These are phyloP conservation scores for Sturmia bella DNA, from an alignment of 2,888 invertebrate species.

Conservation along the genomic window DNA sequence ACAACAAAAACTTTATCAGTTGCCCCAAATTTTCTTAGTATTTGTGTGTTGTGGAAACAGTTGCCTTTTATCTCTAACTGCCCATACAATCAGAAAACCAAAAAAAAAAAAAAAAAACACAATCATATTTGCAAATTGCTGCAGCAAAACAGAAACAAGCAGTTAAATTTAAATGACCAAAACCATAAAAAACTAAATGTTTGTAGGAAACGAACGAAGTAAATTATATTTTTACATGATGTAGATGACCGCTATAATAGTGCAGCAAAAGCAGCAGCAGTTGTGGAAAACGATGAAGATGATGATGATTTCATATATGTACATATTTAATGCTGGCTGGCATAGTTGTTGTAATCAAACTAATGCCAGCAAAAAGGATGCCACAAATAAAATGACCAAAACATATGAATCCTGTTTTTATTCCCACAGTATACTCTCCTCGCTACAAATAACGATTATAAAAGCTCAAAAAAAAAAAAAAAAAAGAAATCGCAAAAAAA, in stretches of 20 bases:
- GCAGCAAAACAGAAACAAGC: constrained; percentile 41
- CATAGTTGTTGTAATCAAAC: constrained; percentile 48
- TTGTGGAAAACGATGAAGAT: constrained; percentile 21
- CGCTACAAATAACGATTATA: constrained; percentile 16
- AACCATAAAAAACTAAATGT: neutral
- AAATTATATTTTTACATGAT: constrained; percentile 62
- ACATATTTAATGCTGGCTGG: constrained; percentile 6
- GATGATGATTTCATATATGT: constrained; percentile 16
- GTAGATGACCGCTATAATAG: constrained; percentile 52
- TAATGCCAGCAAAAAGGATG: constrained; percentile 66
- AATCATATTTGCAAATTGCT: constrained; percentile 42
- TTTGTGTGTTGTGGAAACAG: constrained; percentile 6
- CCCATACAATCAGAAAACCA: neutral
- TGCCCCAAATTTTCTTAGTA: constrained; percentile 14
- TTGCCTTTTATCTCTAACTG: constrained; percentile 28
- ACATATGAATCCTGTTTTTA: constrained; percentile 80
- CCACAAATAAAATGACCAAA: constrained; percentile 67
- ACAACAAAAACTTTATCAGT: neutral
- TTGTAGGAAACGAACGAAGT: constrained; percentile 27
- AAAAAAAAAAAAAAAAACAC: neutral
- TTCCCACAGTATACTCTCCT: constrained; percentile 80
- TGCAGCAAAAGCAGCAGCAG: constrained; percentile 32
- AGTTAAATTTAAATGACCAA: constrained; percentile 45
- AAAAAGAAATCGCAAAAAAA: constrained; percentile 34
- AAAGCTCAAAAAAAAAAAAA: too few species aligned